Evolutionary conservation across 2,888 invertebrate genomes (phyloP).

Genomic region (Chymomyza amoena): DNA sequence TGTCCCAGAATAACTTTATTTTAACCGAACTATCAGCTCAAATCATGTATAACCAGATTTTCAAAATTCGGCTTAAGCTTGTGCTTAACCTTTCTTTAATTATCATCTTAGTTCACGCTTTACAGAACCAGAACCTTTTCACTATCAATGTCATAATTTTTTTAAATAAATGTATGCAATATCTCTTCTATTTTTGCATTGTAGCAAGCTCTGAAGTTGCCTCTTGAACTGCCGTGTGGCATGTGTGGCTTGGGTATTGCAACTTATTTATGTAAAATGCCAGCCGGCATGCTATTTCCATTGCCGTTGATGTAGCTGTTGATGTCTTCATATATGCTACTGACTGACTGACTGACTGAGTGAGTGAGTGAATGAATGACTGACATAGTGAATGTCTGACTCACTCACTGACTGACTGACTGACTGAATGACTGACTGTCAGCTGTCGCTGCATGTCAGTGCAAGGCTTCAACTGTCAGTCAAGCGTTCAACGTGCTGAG

Average conservation of each 20-base stretch:
- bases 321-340: constrained; percentile 57
- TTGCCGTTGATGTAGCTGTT: constrained; percentile 20
- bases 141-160: neutral
- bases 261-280: constrained; percentile 41
- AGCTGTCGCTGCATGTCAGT: constrained; percentile 11
- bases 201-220: neutral
- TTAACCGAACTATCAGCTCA: too few relatives aligned
- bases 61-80: too few relatives aligned
- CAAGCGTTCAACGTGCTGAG: constrained; percentile 50
- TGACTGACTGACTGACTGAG: too few relatives aligned
- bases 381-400: constrained; percentile 15
- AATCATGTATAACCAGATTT: too few relatives aligned
- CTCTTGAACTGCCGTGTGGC: constrained; percentile 4
- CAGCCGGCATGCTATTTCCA: constrained; percentile 33
- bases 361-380: constrained; percentile 14
- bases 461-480: constrained; percentile 59
- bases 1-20: too few relatives aligned
- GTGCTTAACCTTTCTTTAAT: too few relatives aligned
- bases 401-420: constrained; percentile 20
- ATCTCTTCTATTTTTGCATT: neutral
- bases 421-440: constrained; percentile 15
- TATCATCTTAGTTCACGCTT: too few relatives aligned
- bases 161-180: neutral
- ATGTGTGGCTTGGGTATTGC: neutral
- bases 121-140: too few relatives aligned